Conservation (phyloP, 2,888 invertebrate species). For the Troides oblongomaculatus region DNA sequence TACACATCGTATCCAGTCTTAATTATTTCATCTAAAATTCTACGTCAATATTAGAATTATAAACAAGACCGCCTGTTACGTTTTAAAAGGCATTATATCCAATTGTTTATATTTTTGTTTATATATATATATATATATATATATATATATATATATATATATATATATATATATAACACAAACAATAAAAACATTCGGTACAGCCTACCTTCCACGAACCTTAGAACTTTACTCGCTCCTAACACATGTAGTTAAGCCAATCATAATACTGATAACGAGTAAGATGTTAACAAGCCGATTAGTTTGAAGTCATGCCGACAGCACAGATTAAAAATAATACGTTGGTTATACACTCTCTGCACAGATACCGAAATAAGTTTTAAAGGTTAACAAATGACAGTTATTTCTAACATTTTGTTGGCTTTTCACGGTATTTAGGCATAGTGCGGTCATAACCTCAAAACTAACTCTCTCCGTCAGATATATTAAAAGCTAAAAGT, state of each 20-base stretch:
- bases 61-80: background rate
- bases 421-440: conserved; percentile 16
- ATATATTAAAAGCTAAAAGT: conserved; percentile 1
- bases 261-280: conserved; percentile 18
- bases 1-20: conserved; percentile 26
- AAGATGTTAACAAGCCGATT: background rate
- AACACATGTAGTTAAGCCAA: conserved; percentile 4
- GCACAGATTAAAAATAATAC: background rate
- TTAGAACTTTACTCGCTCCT: conserved; percentile 16
- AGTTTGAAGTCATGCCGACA: background rate
- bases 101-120: conserved; percentile 1
- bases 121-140: background rate
- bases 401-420: background rate
- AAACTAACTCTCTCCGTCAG: conserved; percentile 7
- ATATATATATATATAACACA: background rate
- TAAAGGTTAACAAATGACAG: background rate
- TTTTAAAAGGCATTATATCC: conserved; percentile 3
- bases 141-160: background rate
- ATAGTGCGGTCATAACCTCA: conserved; percentile 13
- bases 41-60: conserved; percentile 20
- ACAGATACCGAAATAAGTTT: background rate
- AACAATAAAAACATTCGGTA: conserved; percentile 8
- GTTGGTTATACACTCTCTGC: background rate
- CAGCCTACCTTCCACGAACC: conserved; percentile 18
- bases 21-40: conserved; percentile 22